Evolutionary conservation across 1,140 invertebrate genomes (phyloP), one percentile per base, ranked within the genome.

Genomic region (Uloborus diversus): DNA sequence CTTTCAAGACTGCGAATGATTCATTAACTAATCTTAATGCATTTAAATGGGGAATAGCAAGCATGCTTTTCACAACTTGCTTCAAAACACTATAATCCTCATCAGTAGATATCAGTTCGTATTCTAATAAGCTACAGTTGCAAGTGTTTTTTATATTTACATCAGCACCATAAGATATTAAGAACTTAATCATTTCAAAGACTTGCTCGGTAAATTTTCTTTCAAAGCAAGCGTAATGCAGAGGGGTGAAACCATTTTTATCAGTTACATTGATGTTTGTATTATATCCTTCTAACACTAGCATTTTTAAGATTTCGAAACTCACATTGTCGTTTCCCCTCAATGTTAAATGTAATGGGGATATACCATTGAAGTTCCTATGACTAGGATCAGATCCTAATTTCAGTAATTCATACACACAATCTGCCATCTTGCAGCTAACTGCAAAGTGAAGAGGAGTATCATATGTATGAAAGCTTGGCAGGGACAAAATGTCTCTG

Each of bases 371-470:
- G 42, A 73, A 56, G 66, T 86, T 86, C 20, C 69, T 59, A 66
- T 85, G 84, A 68, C 86, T 86, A 3, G 85, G 85, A 81, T 86
- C 86, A 0, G 86, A 86, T 3, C 86, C 86, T 57, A 82, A 80
- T 27, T 83, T 78, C 25, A 86, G 73, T 14, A 86, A 37, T 32
- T 83, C 83, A 23, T 27, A n/a, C 3, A 86, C 82, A 81, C 85
- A 85, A n/a, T 82, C 81, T 27, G 84, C 70, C 83, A 86, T 81
- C 9, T 82, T 83, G 73, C 84, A 82, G 13, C 81, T 82, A 14
- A 86, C 86, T 84, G 85, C 85, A 70, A 86, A 84, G 82, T 86
- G 86, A 5, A 86, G 81, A 9, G 86, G 85, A 5, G 86, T 86
- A 23, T 86, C 83, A 84, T 82, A 83, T 62, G 84, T 84, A 51